A percentile compares a stretch with the other conserved stretches of the same genome.
These are phyloP conservation scores for Oreonectes daqikongensis DNA, from an alignment of 2,797 vertebrate species.

Conservation along the genomic window DNA sequence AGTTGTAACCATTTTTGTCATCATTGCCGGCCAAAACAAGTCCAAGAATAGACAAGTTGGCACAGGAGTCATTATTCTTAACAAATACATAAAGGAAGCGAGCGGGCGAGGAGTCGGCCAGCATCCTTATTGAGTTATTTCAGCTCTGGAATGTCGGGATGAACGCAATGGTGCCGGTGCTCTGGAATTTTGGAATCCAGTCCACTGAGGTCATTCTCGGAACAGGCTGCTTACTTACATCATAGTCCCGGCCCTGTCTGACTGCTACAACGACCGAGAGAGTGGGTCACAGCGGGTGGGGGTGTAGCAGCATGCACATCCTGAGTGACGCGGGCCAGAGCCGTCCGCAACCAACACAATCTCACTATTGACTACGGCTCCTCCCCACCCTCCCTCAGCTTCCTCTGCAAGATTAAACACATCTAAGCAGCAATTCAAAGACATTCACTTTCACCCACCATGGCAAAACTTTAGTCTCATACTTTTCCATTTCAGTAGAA, in stretches of 20 bases:
- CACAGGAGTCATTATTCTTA: constrained; percentile 30
- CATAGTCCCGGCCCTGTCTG: constrained; percentile 51
- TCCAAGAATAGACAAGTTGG: constrained; percentile 40
- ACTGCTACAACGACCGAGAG: constrained; percentile 27
- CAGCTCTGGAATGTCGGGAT: constrained; percentile 56
- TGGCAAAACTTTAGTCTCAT: not conserved
- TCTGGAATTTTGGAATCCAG: constrained; percentile 56
- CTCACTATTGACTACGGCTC: constrained; percentile 49
- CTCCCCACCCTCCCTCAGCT: constrained; percentile 19
- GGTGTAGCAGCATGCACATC: no score
- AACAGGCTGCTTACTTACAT: constrained; percentile 69
- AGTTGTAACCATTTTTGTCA: not conserved
- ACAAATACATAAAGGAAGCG: constrained; percentile 17
- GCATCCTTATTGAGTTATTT: constrained; percentile 59
- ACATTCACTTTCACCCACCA: constrained; percentile 26
- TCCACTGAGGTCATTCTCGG: constrained; percentile 68
- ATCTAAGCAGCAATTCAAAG: constrained; percentile 22
- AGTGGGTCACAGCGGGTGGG: not conserved
- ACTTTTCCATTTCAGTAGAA: constrained; percentile 1
- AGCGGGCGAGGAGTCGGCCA: constrained; percentile 19
- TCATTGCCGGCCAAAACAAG: constrained; percentile 10
- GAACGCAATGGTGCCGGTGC: constrained; percentile 57
- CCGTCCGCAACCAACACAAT: constrained; percentile 49
- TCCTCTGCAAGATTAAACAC: constrained; percentile 42
- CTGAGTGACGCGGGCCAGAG: constrained; percentile 46